These are phyloP conservation scores for Dipodomys spectabilis DNA, from an alignment of 2,113 vertebrate genomes.

Conservation along the genomic window DNA sequence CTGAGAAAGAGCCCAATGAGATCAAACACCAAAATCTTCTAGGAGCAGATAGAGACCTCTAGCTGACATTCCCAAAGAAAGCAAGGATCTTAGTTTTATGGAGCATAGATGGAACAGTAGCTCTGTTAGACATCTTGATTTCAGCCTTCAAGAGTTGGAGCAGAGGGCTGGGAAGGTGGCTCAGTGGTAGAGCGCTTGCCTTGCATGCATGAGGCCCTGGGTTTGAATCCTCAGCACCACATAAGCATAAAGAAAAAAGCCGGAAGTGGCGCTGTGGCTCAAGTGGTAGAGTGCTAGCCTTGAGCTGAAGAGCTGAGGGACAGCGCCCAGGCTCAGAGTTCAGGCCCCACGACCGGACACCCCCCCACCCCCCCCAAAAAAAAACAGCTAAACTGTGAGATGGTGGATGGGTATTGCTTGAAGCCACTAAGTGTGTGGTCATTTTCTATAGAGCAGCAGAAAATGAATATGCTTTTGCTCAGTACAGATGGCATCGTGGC, in stretches of 20 bases:
- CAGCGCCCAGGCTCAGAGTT: too few relatives aligned
- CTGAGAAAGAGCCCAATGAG: not conserved
- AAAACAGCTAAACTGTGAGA: not conserved
- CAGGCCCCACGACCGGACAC: too few relatives aligned
- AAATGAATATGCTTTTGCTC: not conserved
- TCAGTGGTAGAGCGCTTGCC: too few relatives aligned
- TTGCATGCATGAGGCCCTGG: too few relatives aligned
- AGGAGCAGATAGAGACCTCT: not conserved
- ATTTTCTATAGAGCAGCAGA: not conserved
- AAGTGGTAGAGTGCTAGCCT: too few relatives aligned
- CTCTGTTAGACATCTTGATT: not conserved
- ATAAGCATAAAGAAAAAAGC: too few relatives aligned
- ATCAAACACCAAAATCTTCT: rapidly evolving
- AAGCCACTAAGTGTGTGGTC: not conserved
- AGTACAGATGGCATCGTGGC: not conserved
- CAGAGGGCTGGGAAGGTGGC: too few relatives aligned
- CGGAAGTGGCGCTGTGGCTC: too few relatives aligned
- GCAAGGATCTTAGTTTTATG: too few relatives aligned
- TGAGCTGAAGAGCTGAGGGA: too few relatives aligned
- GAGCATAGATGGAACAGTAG: not conserved
- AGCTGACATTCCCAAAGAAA: not conserved
- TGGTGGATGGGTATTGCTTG: not conserved
- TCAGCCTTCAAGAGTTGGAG: not conserved
- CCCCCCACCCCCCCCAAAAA: too few relatives aligned
- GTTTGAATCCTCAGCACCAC: too few relatives aligned